phyloP scores from a whole-genome alignment of 2,113 vertebrate species.

The Micromys minutus region DNA sequence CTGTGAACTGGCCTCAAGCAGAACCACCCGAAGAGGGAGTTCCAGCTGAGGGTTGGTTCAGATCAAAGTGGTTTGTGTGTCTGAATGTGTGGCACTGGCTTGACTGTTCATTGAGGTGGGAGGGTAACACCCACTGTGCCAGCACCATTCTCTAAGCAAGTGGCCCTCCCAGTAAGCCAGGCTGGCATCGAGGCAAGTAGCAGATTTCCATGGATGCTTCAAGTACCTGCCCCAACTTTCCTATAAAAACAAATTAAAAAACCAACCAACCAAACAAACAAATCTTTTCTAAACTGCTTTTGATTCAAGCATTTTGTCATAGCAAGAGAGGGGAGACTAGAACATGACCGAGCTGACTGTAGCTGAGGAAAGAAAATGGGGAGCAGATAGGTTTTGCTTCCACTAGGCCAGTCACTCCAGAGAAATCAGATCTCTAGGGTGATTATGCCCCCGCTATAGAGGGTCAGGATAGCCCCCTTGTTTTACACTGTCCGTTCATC shows the following conservation, averaged over 20 bases:
- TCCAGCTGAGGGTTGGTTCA: not conserved
- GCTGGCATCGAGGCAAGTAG: not conserved
- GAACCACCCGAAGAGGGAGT: not conserved
- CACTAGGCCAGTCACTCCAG: no score
- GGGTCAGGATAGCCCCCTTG: rapidly evolving
- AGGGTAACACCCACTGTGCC: not conserved
- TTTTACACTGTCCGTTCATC: no score
- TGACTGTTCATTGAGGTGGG: not conserved
- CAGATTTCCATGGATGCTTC: not conserved
- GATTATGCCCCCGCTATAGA: no score
- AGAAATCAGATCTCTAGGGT: no score
- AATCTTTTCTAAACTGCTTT: not conserved
- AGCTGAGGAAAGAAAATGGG: not conserved
- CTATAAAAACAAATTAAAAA: not conserved
- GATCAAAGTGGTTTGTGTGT: not conserved
- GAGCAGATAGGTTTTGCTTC: no score
- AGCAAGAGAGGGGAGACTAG: not conserved
- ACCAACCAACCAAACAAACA: not conserved
- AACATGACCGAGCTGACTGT: not conserved
- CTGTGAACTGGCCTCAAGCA: no score
- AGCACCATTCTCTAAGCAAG: not conserved
- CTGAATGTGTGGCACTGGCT: not conserved
- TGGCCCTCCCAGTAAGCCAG: not conserved
- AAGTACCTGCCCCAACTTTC: not conserved
- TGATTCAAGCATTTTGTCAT: not conserved